phyloP scores from a whole-genome alignment of 1,140 invertebrate genomes.

The Drosophila parabipectinata region DNA sequence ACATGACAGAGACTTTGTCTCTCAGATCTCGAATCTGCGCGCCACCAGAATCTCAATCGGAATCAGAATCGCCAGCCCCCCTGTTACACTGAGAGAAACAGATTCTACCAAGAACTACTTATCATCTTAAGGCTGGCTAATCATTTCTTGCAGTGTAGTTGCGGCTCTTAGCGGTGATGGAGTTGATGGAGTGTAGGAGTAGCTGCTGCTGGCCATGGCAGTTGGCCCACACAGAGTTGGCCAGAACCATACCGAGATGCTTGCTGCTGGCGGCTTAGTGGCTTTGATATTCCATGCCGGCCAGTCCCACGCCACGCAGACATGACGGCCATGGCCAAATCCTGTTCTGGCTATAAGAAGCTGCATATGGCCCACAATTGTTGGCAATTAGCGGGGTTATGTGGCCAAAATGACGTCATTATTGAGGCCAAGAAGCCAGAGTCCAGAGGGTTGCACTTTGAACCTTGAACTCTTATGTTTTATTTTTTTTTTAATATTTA shows the following conservation, averaged over 20 bases:
- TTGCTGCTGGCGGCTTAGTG: conserved; percentile 32
- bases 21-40: conserved; percentile 9
- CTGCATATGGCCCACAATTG: conserved; percentile 48
- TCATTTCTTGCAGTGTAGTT: no score
- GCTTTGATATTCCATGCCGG: conserved; percentile 34
- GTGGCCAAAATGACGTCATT: no score
- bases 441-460: no score
- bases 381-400: conserved; percentile 13
- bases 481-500: no score
- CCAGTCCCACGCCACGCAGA: conserved; percentile 19
- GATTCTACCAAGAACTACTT: no score
- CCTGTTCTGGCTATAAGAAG: conserved; percentile 31
- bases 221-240: conserved; percentile 53
- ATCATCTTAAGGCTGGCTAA: no score
- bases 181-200: conserved; percentile 31
- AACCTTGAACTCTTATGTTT: no score
- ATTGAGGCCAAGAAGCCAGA: no score
- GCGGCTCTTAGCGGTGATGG: no score
- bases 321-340: conserved; percentile 49
- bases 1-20: conserved; percentile 47
- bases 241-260: conserved; percentile 62
- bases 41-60: conserved; percentile 22
- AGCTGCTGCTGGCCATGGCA: conserved; percentile 50
- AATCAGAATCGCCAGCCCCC: conserved; percentile 14
- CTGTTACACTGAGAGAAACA: conserved; percentile 2